Base-by-base conservation (phyloP, 2,113 vertebrate species). In the Sinocyclocheilus rhinocerous region DNA sequence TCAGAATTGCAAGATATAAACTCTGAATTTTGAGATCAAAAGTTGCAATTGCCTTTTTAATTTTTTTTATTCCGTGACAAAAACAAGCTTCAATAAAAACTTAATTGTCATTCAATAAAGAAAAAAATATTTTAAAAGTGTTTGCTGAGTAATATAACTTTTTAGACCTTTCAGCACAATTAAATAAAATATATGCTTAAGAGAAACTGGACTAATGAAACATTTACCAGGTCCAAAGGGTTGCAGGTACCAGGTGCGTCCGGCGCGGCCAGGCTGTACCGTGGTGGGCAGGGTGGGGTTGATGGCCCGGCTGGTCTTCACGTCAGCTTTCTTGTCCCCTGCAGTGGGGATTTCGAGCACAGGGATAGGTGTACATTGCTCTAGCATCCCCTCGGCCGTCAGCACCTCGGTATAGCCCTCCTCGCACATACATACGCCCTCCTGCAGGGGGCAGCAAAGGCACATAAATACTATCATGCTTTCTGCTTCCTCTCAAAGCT, bases 211-310 rank as follows among this genome's bases (percentile, higher is more conserved):
- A 59, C 52, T 20, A 72, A 65, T 26, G 45, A 16, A 4, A 11
- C 26, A 84, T 92, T 96, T 93, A 99, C 98, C 98, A 95, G 97
- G 96, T 91, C 97, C 97, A 90, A 98, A 97, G 7, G 97, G 98
- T 92, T 98, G 97, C 70, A 99, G 95, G 96, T 98, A 99, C 98
- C 98, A 99, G 85, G 97, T 97, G 84, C 96, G 96, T 18, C 96
- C 97, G 0, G 87, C 87, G 86, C 96, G 94, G 86, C 97, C 97
- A 4, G 96, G 94, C 91, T 95, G 95, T 83, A 93, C 93, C 85
- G 93, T 95, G 90, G 94, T 94, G 80, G 96, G 93, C 76, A 94
- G 94, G 20, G 98, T 98, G 57, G 98, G 97, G 89, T 99, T 96
- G 24, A 97, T 92, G 82, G 97, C 97, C 82, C 97, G 96, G 84